A percentile compares a stretch with the other conserved stretches of the same genome.
Evolutionary conservation across 2,888 invertebrate species (phyloP).

Genomic region (Cerastis leucographa): DNA sequence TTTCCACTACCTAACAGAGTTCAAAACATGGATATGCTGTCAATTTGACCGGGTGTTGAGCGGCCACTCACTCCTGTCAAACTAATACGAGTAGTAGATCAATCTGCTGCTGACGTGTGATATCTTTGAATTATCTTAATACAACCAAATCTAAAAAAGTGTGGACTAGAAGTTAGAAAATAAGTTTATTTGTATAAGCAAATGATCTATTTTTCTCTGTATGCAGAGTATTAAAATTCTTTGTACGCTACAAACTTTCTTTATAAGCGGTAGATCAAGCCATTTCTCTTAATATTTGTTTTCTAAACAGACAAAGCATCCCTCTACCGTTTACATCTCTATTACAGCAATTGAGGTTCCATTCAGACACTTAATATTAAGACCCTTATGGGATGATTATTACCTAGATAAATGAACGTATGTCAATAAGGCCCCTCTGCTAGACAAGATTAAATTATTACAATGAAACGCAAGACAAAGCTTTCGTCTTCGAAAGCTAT

Average conservation of each 20-base stretch:
- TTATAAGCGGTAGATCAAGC: not conserved
- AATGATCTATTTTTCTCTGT: slow-evolving; percentile 13
- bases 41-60: not conserved
- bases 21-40: not conserved
- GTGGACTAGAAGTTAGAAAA: not conserved
- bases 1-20: not conserved
- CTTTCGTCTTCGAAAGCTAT: slow-evolving; percentile 19
- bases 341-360: not conserved
- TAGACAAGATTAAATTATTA: slow-evolving; percentile 36
- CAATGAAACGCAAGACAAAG: slow-evolving; percentile 29
- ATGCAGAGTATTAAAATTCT: not conserved
- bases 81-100: not conserved
- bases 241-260: too few relatives aligned
- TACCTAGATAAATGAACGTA: slow-evolving; percentile 17
- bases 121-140: not conserved
- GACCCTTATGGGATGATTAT: slow-evolving; percentile 19
- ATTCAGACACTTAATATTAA: slow-evolving; percentile 6
- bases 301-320: not conserved
- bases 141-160: slow-evolving; percentile 14
- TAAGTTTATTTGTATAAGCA: slow-evolving; percentile 12
- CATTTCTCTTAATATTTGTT: not conserved
- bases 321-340: not conserved
- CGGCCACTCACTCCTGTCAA: not conserved
- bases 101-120: not conserved
- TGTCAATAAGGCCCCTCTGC: not conserved